phyloP scores from a whole-genome alignment of 2,113 vertebrate genomes.

The Leuciscus idus region DNA sequence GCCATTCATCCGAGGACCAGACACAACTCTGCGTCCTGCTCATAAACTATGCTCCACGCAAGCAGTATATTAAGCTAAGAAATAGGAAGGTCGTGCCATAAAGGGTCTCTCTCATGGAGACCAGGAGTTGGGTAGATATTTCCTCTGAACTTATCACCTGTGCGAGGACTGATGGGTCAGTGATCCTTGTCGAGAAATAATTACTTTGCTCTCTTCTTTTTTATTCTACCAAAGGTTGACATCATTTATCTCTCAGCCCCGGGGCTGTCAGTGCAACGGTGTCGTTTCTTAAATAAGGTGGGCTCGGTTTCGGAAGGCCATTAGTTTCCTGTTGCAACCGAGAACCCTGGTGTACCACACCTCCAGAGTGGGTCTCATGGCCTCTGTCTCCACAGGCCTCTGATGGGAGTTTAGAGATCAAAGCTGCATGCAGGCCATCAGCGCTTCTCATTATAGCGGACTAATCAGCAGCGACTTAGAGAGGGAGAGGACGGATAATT shows the following conservation, averaged over 20 bases:
- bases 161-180: slow-evolving; percentile 26
- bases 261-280: slow-evolving; percentile 1
- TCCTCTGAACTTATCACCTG: slow-evolving; percentile 40
- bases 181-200: slow-evolving; percentile 54
- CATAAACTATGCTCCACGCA: neutral
- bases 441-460: slow-evolving; percentile 58
- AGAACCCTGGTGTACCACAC: neutral
- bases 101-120: slow-evolving; percentile 40
- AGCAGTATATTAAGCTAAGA: slow-evolving; percentile 19
- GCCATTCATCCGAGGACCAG: slow-evolving; percentile 26
- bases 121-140: slow-evolving; percentile 11
- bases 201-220: slow-evolving; percentile 22
- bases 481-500: slow-evolving; percentile 57
- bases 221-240: slow-evolving; percentile 43
- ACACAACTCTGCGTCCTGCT: neutral
- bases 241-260: slow-evolving; percentile 48
- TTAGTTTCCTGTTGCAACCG: neutral
- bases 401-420: slow-evolving; percentile 53
- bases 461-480: slow-evolving; percentile 52
- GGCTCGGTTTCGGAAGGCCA: neutral
- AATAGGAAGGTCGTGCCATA: neutral
- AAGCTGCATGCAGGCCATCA: slow-evolving; percentile 50
- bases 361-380: neutral
- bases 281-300: slow-evolving; percentile 30
- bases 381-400: slow-evolving; percentile 34